These are phyloP conservation scores for Microctenopoma stevenorrisi DNA, from an alignment of 2,797 vertebrate genomes.

Conservation along the genomic window DNA sequence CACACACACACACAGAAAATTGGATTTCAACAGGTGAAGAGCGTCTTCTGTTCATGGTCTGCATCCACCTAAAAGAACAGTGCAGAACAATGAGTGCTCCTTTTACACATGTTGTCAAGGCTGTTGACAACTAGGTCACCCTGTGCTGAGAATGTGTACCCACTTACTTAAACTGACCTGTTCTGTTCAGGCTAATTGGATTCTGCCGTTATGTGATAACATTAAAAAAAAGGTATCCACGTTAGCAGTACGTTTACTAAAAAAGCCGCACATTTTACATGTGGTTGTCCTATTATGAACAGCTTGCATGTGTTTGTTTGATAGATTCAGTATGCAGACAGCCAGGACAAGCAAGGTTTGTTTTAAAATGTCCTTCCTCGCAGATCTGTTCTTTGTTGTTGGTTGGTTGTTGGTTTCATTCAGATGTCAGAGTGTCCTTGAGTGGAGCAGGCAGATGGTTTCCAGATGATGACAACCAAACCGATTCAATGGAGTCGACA, in stretches of 20 bases:
- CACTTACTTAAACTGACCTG: constrained; percentile 44
- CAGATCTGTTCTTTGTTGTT: too few species aligned
- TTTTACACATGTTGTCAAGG: constrained; percentile 31
- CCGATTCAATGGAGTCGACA: constrained; percentile 11
- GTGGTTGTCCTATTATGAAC: neutral
- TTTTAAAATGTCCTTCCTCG: too few species aligned
- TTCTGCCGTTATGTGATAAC: constrained; percentile 38
- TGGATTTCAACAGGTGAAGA: constrained; percentile 11
- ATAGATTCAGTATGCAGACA: neutral
- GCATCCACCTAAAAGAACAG: constrained; percentile 37
- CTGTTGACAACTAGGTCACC: constrained; percentile 59
- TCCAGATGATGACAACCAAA: constrained; percentile 1
- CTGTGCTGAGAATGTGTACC: constrained; percentile 45
- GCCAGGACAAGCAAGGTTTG: neutral
- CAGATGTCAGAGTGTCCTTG: neutral
- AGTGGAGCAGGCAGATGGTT: constrained; percentile 1
- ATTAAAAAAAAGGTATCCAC: constrained; percentile 26
- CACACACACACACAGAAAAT: constrained; percentile 16
- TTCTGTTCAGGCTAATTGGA: constrained; percentile 46
- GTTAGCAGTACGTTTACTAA: too few species aligned
- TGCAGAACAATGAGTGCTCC: constrained; percentile 19
- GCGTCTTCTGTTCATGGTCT: neutral
- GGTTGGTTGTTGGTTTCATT: too few species aligned
- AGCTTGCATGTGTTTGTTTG: neutral
- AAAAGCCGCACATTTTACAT: neutral